phyloP scores from a whole-genome alignment of 1,140 invertebrate genomes.

The Euura lappo region DNA sequence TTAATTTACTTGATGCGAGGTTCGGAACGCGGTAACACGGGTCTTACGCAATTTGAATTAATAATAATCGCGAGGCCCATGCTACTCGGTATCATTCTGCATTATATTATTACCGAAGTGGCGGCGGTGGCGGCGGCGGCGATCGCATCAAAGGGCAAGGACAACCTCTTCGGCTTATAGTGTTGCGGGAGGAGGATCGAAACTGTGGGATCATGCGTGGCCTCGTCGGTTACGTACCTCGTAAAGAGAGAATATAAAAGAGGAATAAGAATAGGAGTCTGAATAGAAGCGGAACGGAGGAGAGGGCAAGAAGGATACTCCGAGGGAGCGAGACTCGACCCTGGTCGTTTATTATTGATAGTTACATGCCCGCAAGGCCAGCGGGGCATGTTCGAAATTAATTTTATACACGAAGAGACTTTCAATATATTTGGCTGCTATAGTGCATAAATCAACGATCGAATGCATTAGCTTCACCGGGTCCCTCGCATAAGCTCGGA shows the following conservation, averaged over 20 bases:
- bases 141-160: too few relatives aligned
- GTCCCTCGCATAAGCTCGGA: background rate
- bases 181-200: too few relatives aligned
- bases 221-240: too few relatives aligned
- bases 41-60: conserved; percentile 1
- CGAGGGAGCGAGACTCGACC: background rate
- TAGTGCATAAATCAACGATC: conserved; percentile 53
- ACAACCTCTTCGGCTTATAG: too few relatives aligned
- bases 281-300: background rate
- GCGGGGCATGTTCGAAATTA: conserved; percentile 52
- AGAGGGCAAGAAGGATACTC: background rate
- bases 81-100: background rate
- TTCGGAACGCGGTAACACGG: background rate
- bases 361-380: conserved; percentile 30
- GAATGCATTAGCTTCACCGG: conserved; percentile 49
- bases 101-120: background rate
- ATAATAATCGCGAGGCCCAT: background rate
- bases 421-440: conserved; percentile 40
- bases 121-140: background rate
- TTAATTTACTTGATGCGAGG: background rate
- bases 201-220: too few relatives aligned
- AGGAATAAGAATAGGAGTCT: too few relatives aligned
- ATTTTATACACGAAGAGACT: conserved; percentile 49
- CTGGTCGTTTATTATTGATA: conserved; percentile 30
- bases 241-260: too few relatives aligned